phyloP scores from a whole-genome alignment of 1,140 invertebrate genomes.

The Drosophila pachea region DNA sequence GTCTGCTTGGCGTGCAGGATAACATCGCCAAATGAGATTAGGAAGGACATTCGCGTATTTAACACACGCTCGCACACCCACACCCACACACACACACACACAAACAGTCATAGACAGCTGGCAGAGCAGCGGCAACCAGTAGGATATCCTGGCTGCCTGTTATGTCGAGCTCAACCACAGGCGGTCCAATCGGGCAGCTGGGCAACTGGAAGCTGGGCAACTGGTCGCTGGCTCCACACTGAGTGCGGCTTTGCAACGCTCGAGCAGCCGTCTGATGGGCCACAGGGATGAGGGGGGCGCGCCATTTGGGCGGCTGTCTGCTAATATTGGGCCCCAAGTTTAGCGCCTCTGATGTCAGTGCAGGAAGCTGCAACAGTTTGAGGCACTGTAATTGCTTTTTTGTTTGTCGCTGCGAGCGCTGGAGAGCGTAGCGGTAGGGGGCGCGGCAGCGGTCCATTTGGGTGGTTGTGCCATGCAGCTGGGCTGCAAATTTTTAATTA shows the following conservation, averaged over 20 bases:
- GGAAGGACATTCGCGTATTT: constrained; percentile 78
- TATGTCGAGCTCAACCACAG: constrained; percentile 51
- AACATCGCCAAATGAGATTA: constrained; percentile 77
- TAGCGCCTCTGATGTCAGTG: constrained; percentile 73
- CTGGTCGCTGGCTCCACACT: constrained; percentile 16
- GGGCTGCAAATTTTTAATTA: constrained; percentile 73
- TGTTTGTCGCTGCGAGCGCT: constrained; percentile 60
- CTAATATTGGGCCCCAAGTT: constrained; percentile 69
- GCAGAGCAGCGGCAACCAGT: constrained; percentile 47
- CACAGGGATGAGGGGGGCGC: not conserved
- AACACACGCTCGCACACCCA: constrained; percentile 60
- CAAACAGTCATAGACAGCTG: constrained; percentile 18
- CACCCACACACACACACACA: constrained; percentile 44
- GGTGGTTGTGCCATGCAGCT: constrained; percentile 23
- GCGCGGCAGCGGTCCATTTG: not conserved
- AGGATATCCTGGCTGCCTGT: constrained; percentile 73
- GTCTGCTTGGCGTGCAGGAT: constrained; percentile 59
- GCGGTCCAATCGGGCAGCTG: constrained; percentile 37
- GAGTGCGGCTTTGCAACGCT: constrained; percentile 7
- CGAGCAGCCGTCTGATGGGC: not conserved
- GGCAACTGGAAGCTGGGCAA: constrained; percentile 10
- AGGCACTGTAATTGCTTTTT: constrained; percentile 76
- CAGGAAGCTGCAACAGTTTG: constrained; percentile 76
- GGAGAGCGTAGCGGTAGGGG: not conserved
- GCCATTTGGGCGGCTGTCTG: constrained; percentile 26